These are phyloP conservation scores for Morinoia aosen DNA, from an alignment of 2,888 invertebrate genomes.

Conservation along the genomic window DNA sequence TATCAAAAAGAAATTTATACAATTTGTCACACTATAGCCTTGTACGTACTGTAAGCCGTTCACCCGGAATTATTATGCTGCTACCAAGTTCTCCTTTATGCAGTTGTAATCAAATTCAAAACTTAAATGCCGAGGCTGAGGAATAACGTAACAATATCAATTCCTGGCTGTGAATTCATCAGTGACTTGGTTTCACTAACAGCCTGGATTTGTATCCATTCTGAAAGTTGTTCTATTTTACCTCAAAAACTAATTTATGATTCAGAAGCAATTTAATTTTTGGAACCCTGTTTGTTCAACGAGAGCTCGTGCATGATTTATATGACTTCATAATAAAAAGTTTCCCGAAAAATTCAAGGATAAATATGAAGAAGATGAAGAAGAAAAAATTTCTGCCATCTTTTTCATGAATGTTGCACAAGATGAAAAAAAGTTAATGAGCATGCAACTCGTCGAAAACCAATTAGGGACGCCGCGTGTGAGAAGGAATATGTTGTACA, in stretches of 20 bases:
- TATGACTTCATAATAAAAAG: too few relatives aligned
- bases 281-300: neutral
- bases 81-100: neutral
- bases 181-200: neutral
- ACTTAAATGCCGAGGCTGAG: neutral
- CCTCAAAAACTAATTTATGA: neutral
- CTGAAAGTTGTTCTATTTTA: neutral
- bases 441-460: too few relatives aligned
- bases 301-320: neutral
- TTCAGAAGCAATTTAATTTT: neutral
- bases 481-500: too few relatives aligned
- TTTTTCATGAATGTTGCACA: too few relatives aligned
- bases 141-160: neutral
- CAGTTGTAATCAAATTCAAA: neutral
- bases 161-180: neutral
- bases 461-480: too few relatives aligned
- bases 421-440: too few relatives aligned
- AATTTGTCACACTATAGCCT: too few relatives aligned
- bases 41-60: too few relatives aligned
- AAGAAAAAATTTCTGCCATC: too few relatives aligned
- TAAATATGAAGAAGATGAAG: too few relatives aligned
- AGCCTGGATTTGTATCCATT: neutral
- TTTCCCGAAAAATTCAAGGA: too few relatives aligned
- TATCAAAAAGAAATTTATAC: too few relatives aligned
- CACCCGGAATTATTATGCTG: neutral